Evolutionary conservation across 2,113 vertebrate genomes (phyloP), one percentile per base, ranked within the genome.

Genomic region (Phyllopteryx taeniolatus): DNA sequence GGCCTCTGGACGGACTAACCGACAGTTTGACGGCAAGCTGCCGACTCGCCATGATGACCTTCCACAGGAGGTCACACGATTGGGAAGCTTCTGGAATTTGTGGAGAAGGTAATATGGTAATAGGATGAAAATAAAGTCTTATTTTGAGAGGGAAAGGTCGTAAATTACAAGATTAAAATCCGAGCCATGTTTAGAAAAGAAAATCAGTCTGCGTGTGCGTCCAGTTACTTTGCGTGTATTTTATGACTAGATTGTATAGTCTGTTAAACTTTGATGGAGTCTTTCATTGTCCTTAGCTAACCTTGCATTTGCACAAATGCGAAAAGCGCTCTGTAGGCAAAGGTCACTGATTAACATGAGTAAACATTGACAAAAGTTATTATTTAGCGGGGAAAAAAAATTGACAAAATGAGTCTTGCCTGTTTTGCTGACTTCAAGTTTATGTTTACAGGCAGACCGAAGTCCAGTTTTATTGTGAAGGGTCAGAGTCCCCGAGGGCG

Each of bases 1-100:
- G 86, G 49, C 82, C 85, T 75, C 88, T 84, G 59, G 78, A 66
- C 0, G 92, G 92, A 39, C 71, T 67, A 8, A 90, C 84, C 0
- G 77, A 87, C 47, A 93, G 77, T 46, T 71, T 57, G n/a, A 87
- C 83, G 31, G 7, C 8, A 31, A 31, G 8, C 31, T 61, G 59
- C 12, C 6, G 14, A 35, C 31, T 7, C 31, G 6, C 8, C 59
- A 61, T 61, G 31, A 35, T 35, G 59, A 35, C 31, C 59, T 35
- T 4, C 14, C 14, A 1, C 33, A 59, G 22, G 13, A 59, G 20
- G 9, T 56, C 20, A 31, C 56, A 31, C n/a, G 8, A 31, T 59
- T 59, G 12, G 12, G 22, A 14, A 2, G 20, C 20, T 9, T 54
- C 2, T 22, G 53, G 53, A 59, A 27, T 31, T 13, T 5, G n/a